These are phyloP conservation scores for Balanococcus diminutus DNA, from an alignment of 2,888 invertebrate genomes.

Conservation along the genomic window DNA sequence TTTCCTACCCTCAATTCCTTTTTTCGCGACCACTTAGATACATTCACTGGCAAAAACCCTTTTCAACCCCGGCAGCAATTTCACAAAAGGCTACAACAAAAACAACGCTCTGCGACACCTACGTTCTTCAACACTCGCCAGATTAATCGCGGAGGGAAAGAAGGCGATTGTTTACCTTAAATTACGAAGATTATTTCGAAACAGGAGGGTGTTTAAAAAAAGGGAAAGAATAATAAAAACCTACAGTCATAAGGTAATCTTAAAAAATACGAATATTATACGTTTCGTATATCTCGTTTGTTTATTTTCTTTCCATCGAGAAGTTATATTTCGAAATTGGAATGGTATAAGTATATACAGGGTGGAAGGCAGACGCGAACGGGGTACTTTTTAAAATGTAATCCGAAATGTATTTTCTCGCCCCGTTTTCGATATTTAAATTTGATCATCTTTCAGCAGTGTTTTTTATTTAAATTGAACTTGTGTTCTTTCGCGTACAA, in stretches of 20 bases:
- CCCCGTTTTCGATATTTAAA: conserved; percentile 54
- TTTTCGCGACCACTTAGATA: not conserved
- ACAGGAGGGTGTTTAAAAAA: not conserved
- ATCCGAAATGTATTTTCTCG: conserved; percentile 53
- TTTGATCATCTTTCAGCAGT: conserved; percentile 53
- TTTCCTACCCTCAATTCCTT: not conserved
- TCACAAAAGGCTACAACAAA: not conserved
- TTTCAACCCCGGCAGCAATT: not conserved
- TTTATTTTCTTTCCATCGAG: conserved; percentile 55
- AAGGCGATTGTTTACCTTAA: conserved; percentile 42
- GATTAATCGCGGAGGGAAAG: not conserved
- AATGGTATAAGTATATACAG: conserved; percentile 3
- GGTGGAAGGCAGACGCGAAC: not conserved
- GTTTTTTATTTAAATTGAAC: conserved; percentile 55
- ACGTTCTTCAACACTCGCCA: conserved; percentile 21
- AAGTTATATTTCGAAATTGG: conserved; percentile 51
- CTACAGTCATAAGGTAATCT: conserved; percentile 47
- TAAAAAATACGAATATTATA: conserved; percentile 51
- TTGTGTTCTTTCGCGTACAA: conserved; percentile 26
- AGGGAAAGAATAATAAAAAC: conserved; percentile 34
- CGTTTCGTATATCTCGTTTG: conserved; percentile 41
- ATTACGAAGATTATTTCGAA: conserved; percentile 47
- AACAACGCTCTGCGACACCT: not conserved
- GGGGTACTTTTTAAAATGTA: conserved; percentile 48
- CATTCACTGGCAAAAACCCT: not conserved